phyloP scores from a whole-genome alignment of 2,888 invertebrate genomes.

The Blastobasis adustella region DNA sequence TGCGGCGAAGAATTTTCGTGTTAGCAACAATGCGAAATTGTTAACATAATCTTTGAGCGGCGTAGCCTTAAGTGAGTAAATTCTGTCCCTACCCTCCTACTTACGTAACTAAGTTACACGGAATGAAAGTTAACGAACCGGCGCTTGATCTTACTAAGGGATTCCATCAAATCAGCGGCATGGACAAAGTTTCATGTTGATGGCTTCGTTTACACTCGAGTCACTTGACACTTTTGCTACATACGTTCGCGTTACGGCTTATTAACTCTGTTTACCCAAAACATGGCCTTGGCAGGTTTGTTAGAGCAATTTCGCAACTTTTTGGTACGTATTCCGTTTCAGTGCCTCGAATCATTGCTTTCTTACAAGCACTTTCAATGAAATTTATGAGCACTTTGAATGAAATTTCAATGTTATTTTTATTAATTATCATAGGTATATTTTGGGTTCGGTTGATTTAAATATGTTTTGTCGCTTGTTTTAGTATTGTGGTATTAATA shows the following conservation, averaged over 20 bases:
- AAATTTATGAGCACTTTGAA: too few relatives aligned
- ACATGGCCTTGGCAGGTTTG: too few relatives aligned
- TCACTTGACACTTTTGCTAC: constrained; percentile 1
- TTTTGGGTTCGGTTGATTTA: too few relatives aligned
- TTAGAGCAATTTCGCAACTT: too few relatives aligned
- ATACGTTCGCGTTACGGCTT: not conserved
- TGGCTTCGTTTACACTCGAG: constrained; percentile 26
- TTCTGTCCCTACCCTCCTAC: constrained; percentile 28
- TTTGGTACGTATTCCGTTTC: too few relatives aligned
- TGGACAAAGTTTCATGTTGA: constrained; percentile 39
- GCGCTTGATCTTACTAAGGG: constrained; percentile 35
- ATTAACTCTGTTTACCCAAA: not conserved
- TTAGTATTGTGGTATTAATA: too few relatives aligned
- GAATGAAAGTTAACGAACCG: constrained; percentile 52
- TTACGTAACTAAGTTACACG: constrained; percentile 42
- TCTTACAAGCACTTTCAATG: too few relatives aligned
- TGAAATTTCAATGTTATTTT: too few relatives aligned
- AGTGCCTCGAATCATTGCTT: too few relatives aligned
- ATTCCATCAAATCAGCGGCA: constrained; percentile 44
- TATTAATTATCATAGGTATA: too few relatives aligned
- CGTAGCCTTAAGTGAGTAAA: constrained; percentile 24
- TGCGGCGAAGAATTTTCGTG: not conserved
- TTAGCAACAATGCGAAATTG: not conserved
- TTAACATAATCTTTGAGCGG: constrained; percentile 16
- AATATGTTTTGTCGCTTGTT: too few relatives aligned